Base-by-base conservation (phyloP, 2,113 vertebrate genomes). In the Peromyscus maniculatus region DNA sequence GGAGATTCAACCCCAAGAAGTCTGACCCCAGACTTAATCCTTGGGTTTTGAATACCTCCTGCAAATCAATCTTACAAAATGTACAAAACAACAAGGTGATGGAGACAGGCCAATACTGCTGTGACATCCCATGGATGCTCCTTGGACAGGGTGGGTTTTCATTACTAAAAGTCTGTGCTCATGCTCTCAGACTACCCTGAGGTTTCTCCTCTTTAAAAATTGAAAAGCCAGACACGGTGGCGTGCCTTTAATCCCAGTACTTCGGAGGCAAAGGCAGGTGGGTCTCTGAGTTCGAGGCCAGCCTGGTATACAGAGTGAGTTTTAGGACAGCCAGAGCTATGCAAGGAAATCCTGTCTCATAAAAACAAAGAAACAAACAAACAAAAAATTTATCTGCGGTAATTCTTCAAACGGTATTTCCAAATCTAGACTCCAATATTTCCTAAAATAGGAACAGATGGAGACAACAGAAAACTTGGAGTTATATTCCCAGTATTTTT, bases 341-440 rank as follows among this genome's bases (percentile, higher is more conserved):
- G 24, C 33, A 59, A 36, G 36, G 55, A n/a, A n/a, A n/a, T 55
- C 57, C 15, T 5, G 59, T 46, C 59, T 86, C 7, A 3, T 43
- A 43, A 64, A 62, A 83, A 36, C 28, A 82, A 39, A 7, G 4
- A 49, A 57, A 80, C 17, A 55, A 57, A 87, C 1, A 79, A 24
- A 64, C 22, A 71, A 11, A 71, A 71, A n/a, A 0, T 36, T 59
- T 55, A 93, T 36, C 64, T 46, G 43, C 43, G 75, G 28, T 43
- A 39, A 92, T 78, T 82, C 82, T 91, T 89, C 46, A 79, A 94
- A 89, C 39, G 11, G 4, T 77, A 94, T 87, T 90, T 90, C 17
- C 49, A 93, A 87, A 52, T 7, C n/a, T 31, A 72, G 0, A 72
- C 3, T 66, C 15, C 39, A 16, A 91, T 2, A 1, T 87, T 59